Base-by-base conservation (phyloP, 53 echinoderm and acorn worm species). In the Temnopleurus reevesii region DNA sequence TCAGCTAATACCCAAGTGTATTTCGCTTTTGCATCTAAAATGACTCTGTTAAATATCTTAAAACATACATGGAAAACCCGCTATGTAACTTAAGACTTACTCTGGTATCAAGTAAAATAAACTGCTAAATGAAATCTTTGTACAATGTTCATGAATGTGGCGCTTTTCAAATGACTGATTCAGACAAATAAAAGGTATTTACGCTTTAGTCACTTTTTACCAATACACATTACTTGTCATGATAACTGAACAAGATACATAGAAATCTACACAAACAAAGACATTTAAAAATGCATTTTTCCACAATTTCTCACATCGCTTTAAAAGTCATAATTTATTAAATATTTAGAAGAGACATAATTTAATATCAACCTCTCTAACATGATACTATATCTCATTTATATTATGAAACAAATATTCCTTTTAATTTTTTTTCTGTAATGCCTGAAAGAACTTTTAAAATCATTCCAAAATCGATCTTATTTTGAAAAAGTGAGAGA, bases 1-100 rank as follows among this genome's bases (percentile, higher is more conserved):
- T 66, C 71, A 36, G 53, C 55, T 30, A 56, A 53, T 83, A 83
- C 83, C 30, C 56, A 56, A 12, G n/a, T 5, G 46, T 55, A 83
- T 51, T 35, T 18, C 55, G 83, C 83, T n/a, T 55, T 26, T 13
- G 51, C 83, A 54, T 36, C 83, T 83, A 83, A 83, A 83, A 49
- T 47, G 26, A 46, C 53, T 83, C 83, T 83, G 83, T 83, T 83
- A 83, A 54, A 83, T 83, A 83, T 83, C 83, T 54, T 83, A 83
- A n/a, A 38, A 79, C 79, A 21, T 79, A 79, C 51, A 79, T 79
- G 79, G 79, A 49, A 79, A 79, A 79, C 79, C 79, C 79, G 49
- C 79, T 79, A 47, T 79, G 46, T 47, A 79, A 47, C 79, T 79
- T 49, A 79, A 77, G 17, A 76, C 19, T 66, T 31, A 66, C 66